A percentile compares a stretch with the other conserved stretches of the same genome.
Conservation (phyloP, 2,113 vertebrate species). For the Galbula dea region DNA sequence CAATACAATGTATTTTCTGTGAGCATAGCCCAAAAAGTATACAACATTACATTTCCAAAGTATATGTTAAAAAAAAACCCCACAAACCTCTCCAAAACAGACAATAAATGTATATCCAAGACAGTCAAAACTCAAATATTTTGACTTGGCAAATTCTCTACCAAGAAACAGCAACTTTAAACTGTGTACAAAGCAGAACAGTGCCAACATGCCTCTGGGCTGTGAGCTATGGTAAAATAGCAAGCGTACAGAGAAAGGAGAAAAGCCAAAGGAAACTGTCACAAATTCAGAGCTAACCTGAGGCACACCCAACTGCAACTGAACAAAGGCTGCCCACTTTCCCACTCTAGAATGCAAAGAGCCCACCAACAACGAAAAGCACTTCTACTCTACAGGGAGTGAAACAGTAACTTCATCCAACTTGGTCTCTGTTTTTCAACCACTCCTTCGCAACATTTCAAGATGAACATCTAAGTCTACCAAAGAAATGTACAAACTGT, state of each 20-base stretch:
- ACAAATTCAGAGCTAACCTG: neutral
- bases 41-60: constrained; percentile 65
- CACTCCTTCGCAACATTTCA: neutral
- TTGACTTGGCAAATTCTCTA: constrained; percentile 53
- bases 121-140: constrained; percentile 62
- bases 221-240: constrained; percentile 61
- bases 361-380: neutral
- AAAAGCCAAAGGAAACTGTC: constrained; percentile 19
- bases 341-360: neutral
- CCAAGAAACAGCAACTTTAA: constrained; percentile 58
- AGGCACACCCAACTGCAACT: neutral
- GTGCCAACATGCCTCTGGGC: constrained; percentile 54
- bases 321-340: neutral
- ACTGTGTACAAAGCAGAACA: constrained; percentile 55
- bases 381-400: neutral
- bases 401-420: neutral
- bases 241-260: constrained; percentile 9
- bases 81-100: neutral
- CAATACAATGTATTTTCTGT: constrained; percentile 51
- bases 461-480: neutral
- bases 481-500: neutral
- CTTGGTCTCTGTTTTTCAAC: neutral
- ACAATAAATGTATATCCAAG: constrained; percentile 54
- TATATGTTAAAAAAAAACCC: constrained; percentile 45
- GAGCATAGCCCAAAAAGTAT: constrained; percentile 58